Evolutionary conservation across 2,888 invertebrate genomes (phyloP), one percentile per base, ranked within the genome.

Genomic region (Hirudinaria manillensis): DNA sequence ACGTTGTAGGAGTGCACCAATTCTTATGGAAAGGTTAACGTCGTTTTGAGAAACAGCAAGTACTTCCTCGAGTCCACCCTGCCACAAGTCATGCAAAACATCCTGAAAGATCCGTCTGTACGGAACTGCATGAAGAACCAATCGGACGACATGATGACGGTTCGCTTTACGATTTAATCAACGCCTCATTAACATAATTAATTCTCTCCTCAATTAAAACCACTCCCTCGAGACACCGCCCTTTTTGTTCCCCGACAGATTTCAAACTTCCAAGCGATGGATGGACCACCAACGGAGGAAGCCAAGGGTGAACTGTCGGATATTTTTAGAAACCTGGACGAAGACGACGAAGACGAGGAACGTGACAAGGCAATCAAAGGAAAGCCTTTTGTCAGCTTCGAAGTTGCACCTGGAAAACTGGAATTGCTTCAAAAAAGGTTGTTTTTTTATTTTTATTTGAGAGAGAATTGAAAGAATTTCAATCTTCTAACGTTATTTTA

Each of bases 11-110:
- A 87, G 76, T 99, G 99, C 87, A 99, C 99, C 0, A 86, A 97
- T n/a, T 98, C 97, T 0, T 99, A 99, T 87, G 99, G 99, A 70
- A 99, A 99, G 88, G 95, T 90, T 0, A 99, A 99, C 86, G 89
- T 99, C 74, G 97, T 99, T 0, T 87, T 99, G 75, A 99, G 99
- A 86, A 96, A 97, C 84, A 99, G 99, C 85, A 89, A 90, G 78
- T 97, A 97, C 86, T 92, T 94, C 83, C 93, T 97, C 34, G 97
- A 97, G 85, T 95, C 94, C 81, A 34, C n/a, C 21, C 32, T 32
- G 32, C 78, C 86, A 83, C 88, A 98, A 81, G 93, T 97, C 13
- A 88, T 99, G n/a, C 98, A 99, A 86, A 94, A 93, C 82, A 86
- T 99, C 68, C 87, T 99, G 2, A 94, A 94, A 83, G 96, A 98